Evolutionary conservation across 2,113 vertebrate species (phyloP), one percentile per base, ranked within the genome.

Genomic region (Hirundichthys speculiger): DNA sequence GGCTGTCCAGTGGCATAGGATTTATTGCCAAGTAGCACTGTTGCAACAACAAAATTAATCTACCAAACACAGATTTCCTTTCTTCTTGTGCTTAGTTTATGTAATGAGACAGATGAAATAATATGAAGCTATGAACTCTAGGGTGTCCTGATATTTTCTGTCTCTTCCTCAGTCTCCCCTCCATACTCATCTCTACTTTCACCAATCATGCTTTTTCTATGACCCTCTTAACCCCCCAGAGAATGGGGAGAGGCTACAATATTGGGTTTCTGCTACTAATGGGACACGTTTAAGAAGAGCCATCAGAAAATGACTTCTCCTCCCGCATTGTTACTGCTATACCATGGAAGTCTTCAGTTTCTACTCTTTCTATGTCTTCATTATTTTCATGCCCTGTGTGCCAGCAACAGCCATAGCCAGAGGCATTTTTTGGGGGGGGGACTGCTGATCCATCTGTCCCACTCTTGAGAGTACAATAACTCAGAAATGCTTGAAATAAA

Each of bases 211-310:
- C 54, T 50, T 67, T 45, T 68, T 34, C 61, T 67, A 39, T 70
- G 69, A 80, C 72, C 71, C 83, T 75, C 61, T 86, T 75, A 81
- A 82, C 80, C 82, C 72, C 16, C 18, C 5, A 21, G 67, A 69
- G 69, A 58, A 81, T 58, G 46, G 43, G 64, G n/a, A 65, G 57
- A 58, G 38, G 42, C 67, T 72, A 43, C 22, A 62, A 71, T 84
- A 82, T 82, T 82, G 68, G 75, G 62, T 88, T 82, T 82, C 73
- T 79, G 56, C 61, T 60, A 57, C 76, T 84, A 82, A 87, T 82
- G 73, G 78, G 78, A 77, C 56, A 58, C 13, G 2, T 77, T 84
- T 45, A 77, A 72, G 80, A 71, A 56, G 53, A 47, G 69, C 74
- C 80, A 67, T 52, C 57, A 42, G 66, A 85, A 80, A 83, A 73